Evolutionary conservation across 2,888 invertebrate species (phyloP).

Genomic region (Epicampocera succincta): DNA sequence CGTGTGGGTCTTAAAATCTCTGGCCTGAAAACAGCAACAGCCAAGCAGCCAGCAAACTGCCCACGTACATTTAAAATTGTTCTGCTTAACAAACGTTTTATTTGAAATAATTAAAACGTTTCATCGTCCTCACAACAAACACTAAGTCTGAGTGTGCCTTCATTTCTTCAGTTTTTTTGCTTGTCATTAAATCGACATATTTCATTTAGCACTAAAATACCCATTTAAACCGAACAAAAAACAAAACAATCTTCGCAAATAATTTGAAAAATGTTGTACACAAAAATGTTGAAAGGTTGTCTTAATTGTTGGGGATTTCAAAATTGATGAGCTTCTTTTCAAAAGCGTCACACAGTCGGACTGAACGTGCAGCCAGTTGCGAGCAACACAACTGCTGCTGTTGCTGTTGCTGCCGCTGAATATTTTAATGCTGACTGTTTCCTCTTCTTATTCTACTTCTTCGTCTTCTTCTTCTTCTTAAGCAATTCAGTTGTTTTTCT

Average conservation of each 20-base stretch:
- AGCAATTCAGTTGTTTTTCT: constrained; percentile 22
- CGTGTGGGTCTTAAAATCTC: too few relatives aligned
- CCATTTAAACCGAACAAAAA: constrained; percentile 31
- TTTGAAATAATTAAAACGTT: constrained; percentile 48
- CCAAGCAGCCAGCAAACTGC: too few relatives aligned
- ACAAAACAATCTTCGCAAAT: constrained; percentile 59
- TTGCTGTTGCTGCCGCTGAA: constrained; percentile 10
- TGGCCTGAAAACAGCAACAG: too few relatives aligned
- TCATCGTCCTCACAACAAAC: background rate
- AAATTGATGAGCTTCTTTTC: constrained; percentile 64
- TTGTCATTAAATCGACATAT: constrained; percentile 64
- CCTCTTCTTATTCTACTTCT: too few relatives aligned
- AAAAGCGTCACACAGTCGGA: constrained; percentile 18
- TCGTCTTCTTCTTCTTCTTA: constrained; percentile 14
- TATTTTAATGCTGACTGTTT: constrained; percentile 22
- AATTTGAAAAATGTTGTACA: constrained; percentile 70
- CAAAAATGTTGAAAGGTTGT: constrained; percentile 70
- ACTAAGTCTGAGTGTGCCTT: background rate
- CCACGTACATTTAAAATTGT: constrained; percentile 4
- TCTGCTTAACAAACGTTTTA: constrained; percentile 20
- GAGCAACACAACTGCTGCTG: constrained; percentile 7
- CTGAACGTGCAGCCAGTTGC: constrained; percentile 28
- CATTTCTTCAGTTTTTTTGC: background rate
- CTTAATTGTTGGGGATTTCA: constrained; percentile 69
- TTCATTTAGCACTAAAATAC: constrained; percentile 57